Conservation (phyloP, 2,113 vertebrate species). For the Jacana jacana region DNA sequence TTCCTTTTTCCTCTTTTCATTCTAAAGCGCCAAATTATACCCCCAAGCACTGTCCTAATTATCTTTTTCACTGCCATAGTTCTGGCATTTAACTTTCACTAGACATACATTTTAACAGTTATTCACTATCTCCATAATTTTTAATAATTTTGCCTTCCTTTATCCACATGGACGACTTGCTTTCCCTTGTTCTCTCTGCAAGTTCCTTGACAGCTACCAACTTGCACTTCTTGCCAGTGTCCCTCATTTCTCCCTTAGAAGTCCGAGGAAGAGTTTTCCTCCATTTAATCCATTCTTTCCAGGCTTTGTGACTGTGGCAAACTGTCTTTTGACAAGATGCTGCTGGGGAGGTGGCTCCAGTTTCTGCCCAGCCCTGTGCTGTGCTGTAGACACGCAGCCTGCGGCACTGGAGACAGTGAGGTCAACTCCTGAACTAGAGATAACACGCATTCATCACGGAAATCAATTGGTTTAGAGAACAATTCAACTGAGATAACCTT, state of each 20-base stretch:
- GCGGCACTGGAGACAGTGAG: rapidly evolving
- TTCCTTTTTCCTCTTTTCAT: background rate
- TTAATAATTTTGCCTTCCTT: background rate
- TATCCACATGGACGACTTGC: background rate
- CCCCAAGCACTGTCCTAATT: background rate
- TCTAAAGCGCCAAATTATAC: background rate
- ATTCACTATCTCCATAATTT: background rate
- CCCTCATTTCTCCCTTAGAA: background rate
- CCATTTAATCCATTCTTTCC: background rate
- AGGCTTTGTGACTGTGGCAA: background rate
- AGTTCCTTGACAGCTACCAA: background rate
- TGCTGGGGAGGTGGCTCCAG: background rate
- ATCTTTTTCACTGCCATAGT: background rate
- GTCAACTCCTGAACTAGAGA: background rate
- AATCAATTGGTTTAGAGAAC: background rate
- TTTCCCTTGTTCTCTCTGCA: background rate
- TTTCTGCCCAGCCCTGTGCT: background rate
- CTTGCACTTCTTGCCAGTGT: background rate
- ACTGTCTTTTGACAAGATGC: background rate
- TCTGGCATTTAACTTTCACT: background rate
- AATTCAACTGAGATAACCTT: background rate
- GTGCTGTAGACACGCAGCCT: rapidly evolving
- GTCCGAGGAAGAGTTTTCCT: background rate
- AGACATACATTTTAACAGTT: background rate
- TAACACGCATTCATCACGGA: background rate